Base-by-base conservation (phyloP, 2,888 invertebrate species). In the Cerceris ruficornis region DNA sequence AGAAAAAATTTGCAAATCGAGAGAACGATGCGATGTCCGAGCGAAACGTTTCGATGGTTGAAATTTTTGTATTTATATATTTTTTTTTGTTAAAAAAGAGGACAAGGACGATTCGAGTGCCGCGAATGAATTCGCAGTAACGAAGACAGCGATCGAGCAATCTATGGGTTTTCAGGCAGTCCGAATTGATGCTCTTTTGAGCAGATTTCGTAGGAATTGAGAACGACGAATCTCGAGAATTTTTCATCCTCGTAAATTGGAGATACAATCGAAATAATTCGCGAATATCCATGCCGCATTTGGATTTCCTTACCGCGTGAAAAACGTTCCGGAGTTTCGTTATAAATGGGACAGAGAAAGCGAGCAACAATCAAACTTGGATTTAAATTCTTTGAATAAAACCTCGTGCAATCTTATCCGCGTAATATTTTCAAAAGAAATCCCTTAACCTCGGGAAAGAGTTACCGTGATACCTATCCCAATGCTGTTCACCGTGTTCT, bases 111-210 rank as follows among this genome's bases (percentile, higher is more conserved):
- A 60, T 61, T 57, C 54, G 46, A 72, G 62, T 57, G 61, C 66
- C 43, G 52, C n/a, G 65, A 49, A 49, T 75, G 72, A 75, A 75
- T 75, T 46, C 67, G 14, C 55, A 43, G 62, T 72, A 75, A 75
- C 58, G 75, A 75, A 62, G 71, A 67, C 43, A 57, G 46, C 55
- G 55, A 55, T 72, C 14, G 14, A 42, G 62, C 58, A 67, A 58
- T 62, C 61, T 65, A 28, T 17, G 41, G 39, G 17, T 17, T 43
- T 67, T 28, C 28, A 46, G 59, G 15, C 41, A 50, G 61, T 46
- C 15, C 15, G 69, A 39, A 64, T 7, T 17, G 17, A 11, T 17
- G 57, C 1, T 57, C 17, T 39, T 17, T 7, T 17, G 39, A 39
- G 28, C 7, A 17, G 5, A 9, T 15, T n/a, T 46, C 46, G 11